These are phyloP conservation scores for Ephialtes manifestator DNA, from an alignment of 2,888 invertebrate species.

Conservation along the genomic window DNA sequence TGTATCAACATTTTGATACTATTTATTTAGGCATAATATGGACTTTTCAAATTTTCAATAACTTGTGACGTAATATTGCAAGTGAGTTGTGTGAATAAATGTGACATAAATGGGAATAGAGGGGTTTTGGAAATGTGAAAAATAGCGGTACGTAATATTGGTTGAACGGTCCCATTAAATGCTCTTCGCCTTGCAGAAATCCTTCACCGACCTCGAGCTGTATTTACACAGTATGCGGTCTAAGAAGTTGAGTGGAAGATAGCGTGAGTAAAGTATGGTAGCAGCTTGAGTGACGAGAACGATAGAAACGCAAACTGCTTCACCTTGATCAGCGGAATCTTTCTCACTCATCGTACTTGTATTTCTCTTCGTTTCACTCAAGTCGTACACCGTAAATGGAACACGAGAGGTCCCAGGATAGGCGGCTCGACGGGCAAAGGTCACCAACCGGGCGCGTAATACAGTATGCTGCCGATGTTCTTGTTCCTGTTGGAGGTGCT, in stretches of 20 bases:
- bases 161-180: not conserved
- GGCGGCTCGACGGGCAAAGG: slow-evolving; percentile 76
- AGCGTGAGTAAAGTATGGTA: not conserved
- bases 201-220: slow-evolving; percentile 33
- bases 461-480: slow-evolving; percentile 37
- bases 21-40: no score
- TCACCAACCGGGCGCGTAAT: slow-evolving; percentile 75
- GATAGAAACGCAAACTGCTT: slow-evolving; percentile 44
- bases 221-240: slow-evolving; percentile 1
- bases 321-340: slow-evolving; percentile 44
- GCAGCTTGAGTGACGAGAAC: slow-evolving; percentile 20
- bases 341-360: slow-evolving; percentile 19
- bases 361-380: not conserved
- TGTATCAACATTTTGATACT: no score
- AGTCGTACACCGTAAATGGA: slow-evolving; percentile 40
- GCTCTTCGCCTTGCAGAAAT: not conserved
- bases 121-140: no score
- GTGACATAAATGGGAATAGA: no score
- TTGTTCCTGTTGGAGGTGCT: slow-evolving; percentile 39
- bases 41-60: no score
- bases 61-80: no score
- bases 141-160: no score
- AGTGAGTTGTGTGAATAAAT: no score
- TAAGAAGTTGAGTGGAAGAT: not conserved
- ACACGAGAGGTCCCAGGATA: slow-evolving; percentile 61